A percentile compares a stretch with the other conserved stretches of the same genome.
These are phyloP conservation scores for Epistrophella euchroma DNA, from an alignment of 2,888 invertebrate genomes.

Conservation along the genomic window DNA sequence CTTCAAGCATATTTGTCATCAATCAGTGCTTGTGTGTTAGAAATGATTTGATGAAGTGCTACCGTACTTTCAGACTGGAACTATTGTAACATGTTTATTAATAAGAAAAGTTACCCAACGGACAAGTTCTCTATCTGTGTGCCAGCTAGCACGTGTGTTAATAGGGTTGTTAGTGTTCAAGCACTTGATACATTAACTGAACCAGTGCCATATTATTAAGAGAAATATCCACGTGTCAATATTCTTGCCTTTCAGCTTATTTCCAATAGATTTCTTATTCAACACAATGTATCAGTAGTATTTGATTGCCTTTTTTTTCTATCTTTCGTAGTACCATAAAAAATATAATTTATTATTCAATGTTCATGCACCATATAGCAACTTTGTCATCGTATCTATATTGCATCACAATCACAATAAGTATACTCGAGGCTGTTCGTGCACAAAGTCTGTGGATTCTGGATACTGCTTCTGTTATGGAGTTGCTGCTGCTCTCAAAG, in stretches of 20 bases:
- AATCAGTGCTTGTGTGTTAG: too few species aligned
- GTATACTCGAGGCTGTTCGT: neutral
- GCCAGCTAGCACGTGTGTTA: too few species aligned
- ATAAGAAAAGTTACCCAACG: too few species aligned
- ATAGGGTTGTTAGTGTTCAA: too few species aligned
- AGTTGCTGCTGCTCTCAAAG: constrained; percentile 1
- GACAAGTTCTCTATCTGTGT: too few species aligned
- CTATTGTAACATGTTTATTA: too few species aligned
- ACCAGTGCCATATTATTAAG: too few species aligned
- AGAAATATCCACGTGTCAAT: neutral
- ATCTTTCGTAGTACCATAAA: neutral
- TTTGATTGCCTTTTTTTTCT: neutral
- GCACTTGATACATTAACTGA: too few species aligned
- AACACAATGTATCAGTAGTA: neutral
- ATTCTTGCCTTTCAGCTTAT: too few species aligned
- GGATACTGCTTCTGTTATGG: neutral
- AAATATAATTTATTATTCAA: constrained; percentile 4
- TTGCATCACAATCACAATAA: constrained; percentile 4
- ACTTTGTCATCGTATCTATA: neutral
- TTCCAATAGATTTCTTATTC: neutral
- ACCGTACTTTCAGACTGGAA: too few species aligned
- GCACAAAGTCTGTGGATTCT: constrained; percentile 12
- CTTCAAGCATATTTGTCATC: too few species aligned
- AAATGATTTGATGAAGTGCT: too few species aligned
- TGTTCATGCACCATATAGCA: neutral